Evolutionary conservation across 2,888 invertebrate genomes (phyloP).

Genomic region (Celastrina argiolus): DNA sequence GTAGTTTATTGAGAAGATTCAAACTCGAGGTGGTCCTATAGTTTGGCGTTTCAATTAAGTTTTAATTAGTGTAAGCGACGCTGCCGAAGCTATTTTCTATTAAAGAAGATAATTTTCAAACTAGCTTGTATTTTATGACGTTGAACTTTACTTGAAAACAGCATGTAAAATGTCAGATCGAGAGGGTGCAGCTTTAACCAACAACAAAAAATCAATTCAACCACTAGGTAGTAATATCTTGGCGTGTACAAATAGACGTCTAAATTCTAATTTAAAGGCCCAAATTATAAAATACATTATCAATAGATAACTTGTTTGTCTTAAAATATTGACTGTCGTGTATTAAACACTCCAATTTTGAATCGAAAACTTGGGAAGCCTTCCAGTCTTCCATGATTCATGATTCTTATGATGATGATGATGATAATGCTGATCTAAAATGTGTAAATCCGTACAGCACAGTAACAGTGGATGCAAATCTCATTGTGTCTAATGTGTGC

Average conservation of each 20-base stretch:
- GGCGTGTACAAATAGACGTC: no score
- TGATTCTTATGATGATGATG: not conserved
- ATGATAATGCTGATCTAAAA: not conserved
- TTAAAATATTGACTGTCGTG: no score
- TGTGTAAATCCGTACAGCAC: not conserved
- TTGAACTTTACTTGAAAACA: constrained; percentile 30
- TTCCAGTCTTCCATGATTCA: not conserved
- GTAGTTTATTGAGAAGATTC: not conserved
- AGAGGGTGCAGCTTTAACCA: not conserved
- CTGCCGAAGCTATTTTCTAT: not conserved
- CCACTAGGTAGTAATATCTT: no score
- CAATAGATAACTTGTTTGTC: no score
- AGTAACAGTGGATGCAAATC: constrained; percentile 55
- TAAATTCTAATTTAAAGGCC: no score
- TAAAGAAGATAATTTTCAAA: not conserved
- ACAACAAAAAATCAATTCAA: no score
- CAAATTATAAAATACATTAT: no score
- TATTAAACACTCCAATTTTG: no score
- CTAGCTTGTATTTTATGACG: constrained; percentile 7
- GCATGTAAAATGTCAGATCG: not conserved
- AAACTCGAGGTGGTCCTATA: not conserved
- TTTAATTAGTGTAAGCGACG: constrained; percentile 8
- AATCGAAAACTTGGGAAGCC: no score
- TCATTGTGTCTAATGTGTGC: constrained; percentile 71
- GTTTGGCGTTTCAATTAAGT: constrained; percentile 9